Evolutionary conservation across 2,888 invertebrate species (phyloP).

Genomic region (Gastrophysa polygoni): DNA sequence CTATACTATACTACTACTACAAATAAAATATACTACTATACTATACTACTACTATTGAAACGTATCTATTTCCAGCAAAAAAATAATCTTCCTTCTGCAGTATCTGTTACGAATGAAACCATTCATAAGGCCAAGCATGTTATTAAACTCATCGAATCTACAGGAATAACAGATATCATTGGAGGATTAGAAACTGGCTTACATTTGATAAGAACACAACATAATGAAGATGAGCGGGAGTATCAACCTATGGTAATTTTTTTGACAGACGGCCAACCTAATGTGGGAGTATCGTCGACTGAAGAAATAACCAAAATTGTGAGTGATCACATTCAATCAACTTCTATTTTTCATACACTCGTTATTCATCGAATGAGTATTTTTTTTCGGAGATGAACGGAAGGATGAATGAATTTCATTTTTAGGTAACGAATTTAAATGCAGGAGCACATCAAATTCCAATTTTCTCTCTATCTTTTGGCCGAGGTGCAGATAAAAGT

Average conservation of each 20-base stretch:
- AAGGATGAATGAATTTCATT: no score
- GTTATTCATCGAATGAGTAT: no score
- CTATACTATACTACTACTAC: no score
- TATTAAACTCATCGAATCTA: neutral
- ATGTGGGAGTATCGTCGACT: neutral
- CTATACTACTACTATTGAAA: neutral
- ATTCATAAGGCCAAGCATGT: constrained; percentile 2
- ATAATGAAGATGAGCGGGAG: constrained; percentile 39
- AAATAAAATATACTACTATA: no score
- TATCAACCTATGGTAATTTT: constrained; percentile 68
- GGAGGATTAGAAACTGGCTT: constrained; percentile 1
- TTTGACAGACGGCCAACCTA: constrained; percentile 69
- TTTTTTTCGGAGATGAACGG: no score
- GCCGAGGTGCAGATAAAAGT: constrained; percentile 67
- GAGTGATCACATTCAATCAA: no score
- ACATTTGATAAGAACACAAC: neutral
- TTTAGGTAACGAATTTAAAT: constrained; percentile 52
- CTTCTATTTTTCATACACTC: neutral
- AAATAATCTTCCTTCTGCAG: neutral
- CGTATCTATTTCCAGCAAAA: constrained; percentile 2
- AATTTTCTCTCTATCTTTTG: constrained; percentile 71
- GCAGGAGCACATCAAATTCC: constrained; percentile 44
- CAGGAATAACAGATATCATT: constrained; percentile 7
- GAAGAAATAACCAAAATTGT: constrained; percentile 11
- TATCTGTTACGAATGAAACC: constrained; percentile 2